Base-by-base conservation (phyloP, 2,797 vertebrate genomes). In the Tympanoctomys barrerae region DNA sequence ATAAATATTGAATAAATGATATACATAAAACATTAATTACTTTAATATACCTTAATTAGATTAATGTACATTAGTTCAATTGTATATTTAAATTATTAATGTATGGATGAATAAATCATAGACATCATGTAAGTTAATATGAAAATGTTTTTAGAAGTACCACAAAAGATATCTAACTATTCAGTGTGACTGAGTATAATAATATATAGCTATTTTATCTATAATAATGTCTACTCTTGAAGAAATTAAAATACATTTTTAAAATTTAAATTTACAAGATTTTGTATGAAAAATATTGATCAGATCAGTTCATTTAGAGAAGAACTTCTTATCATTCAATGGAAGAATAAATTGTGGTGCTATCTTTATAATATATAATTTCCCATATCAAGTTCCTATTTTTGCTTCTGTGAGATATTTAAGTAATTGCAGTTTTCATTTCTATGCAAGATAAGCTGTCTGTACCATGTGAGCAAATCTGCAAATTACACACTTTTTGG, bases 401-500 rank as follows among this genome's bases (percentile, higher is more conserved):
- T 93, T 87, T 91, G 75, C 88, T 84, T 90, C 33, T 57, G n/a
- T 31, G 39, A 93, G 94, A 73, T 64, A 93, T 83, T 85, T 91
- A 93, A 95, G 82, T 93, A 85, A 88, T 80, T 94, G 10, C 28
- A 95, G 49, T 94, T 84, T 54, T 12, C 31, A 89, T 94, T 94
- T 85, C n/a, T 95, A 81, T 89, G 78, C 91, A 59, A 89, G 62
- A 93, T 12, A 89, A 13, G 11, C 36, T 87, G 71, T 62, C 89
- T 94, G 62, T 46, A 86, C 49, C 78, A 10, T 88, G 57, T 83
- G 92, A 93, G 90, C 93, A 96, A 97, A 96, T 95, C 89, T 92
- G 49, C 70, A 97, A 89, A 92, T 87, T 81, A 18, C 8, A 70
- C 89, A 92, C 10, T 33, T 92, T 85, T 92, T 87, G 31, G 13